A percentile compares a stretch with the other conserved stretches of the same genome.
Conservation (phyloP, 1,140 invertebrate genomes). For the Drosophila tropicalis region DNA sequence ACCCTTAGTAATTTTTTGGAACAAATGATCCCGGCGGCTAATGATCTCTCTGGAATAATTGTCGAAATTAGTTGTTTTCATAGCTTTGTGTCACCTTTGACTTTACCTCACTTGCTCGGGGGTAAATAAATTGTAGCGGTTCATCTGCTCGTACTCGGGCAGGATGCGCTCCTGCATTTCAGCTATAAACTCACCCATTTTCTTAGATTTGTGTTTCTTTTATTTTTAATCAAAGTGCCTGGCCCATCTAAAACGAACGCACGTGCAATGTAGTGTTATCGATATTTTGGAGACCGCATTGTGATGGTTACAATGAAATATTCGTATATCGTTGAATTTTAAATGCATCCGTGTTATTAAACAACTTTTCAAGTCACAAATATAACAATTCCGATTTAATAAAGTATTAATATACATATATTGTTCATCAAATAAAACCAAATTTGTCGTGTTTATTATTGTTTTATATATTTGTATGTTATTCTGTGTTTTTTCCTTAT, state of each 20-base stretch:
- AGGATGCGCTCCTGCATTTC: conserved; percentile 77
- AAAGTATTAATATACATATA: too few species aligned
- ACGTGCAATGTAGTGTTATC: conserved; percentile 42
- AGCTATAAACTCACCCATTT: conserved; percentile 68
- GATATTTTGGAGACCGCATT: conserved; percentile 3
- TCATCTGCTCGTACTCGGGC: conserved; percentile 76
- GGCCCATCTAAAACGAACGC: conserved; percentile 22
- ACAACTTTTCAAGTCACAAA: not conserved
- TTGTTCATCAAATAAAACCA: too few species aligned
- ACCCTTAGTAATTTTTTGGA: conserved; percentile 63
- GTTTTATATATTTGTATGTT: too few species aligned
- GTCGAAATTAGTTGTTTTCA: not conserved
- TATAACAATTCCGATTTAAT: too few species aligned
- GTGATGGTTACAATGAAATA: too few species aligned
- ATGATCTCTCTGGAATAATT: conserved; percentile 58
- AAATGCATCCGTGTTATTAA: too few species aligned
- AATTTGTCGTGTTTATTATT: too few species aligned
- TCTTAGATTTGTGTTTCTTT: conserved; percentile 13
- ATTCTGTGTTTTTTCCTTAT: too few species aligned
- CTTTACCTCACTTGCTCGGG: conserved; percentile 72
- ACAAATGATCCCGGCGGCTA: conserved; percentile 54
- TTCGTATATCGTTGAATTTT: too few species aligned
- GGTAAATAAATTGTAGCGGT: conserved; percentile 57
- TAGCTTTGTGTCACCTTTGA: not conserved
- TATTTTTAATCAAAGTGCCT: not conserved